Evolutionary conservation across 2,888 invertebrate species (phyloP).

Genomic region (Cybosia mesomella): DNA sequence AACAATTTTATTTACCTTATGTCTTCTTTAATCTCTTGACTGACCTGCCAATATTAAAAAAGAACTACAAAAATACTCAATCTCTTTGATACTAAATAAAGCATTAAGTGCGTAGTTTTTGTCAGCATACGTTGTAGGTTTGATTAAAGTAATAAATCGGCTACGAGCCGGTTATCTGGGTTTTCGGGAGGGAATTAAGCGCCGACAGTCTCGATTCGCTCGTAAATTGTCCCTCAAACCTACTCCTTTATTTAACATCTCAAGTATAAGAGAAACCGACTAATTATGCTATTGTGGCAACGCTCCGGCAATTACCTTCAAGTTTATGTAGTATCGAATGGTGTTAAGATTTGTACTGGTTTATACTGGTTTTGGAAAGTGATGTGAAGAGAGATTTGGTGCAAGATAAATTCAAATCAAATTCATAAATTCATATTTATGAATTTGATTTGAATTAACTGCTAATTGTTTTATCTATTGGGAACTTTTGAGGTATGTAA

Average conservation of each 20-base stretch:
- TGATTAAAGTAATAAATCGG: slow-evolving; percentile 83
- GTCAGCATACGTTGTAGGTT: slow-evolving; percentile 75
- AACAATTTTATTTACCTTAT: not conserved
- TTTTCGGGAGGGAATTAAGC: slow-evolving; percentile 72
- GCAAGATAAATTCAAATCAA: too few relatives aligned
- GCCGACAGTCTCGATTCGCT: slow-evolving; percentile 69
- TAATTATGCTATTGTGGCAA: slow-evolving; percentile 52
- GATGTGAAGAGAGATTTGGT: not conserved
- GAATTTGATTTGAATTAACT: too few relatives aligned
- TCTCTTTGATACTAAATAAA: slow-evolving; percentile 59
- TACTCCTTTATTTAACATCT: slow-evolving; percentile 60
- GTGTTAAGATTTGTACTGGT: slow-evolving; percentile 32
- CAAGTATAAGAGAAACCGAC: slow-evolving; percentile 52
- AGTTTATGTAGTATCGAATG: slow-evolving; percentile 48
- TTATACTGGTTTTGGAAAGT: not conserved
- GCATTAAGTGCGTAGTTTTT: slow-evolving; percentile 72
- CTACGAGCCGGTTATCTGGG: slow-evolving; percentile 72
- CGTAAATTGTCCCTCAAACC: slow-evolving; percentile 77
- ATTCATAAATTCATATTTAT: too few relatives aligned
- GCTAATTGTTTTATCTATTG: too few relatives aligned
- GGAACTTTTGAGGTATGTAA: too few relatives aligned
- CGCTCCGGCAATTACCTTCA: slow-evolving; percentile 45
- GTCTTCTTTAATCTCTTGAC: not conserved
- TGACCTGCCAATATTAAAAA: slow-evolving; percentile 18
- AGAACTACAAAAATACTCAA: slow-evolving; percentile 35